Evolutionary conservation across 1,140 invertebrate species (phyloP).

Genomic region (Laupala kohalensis): DNA sequence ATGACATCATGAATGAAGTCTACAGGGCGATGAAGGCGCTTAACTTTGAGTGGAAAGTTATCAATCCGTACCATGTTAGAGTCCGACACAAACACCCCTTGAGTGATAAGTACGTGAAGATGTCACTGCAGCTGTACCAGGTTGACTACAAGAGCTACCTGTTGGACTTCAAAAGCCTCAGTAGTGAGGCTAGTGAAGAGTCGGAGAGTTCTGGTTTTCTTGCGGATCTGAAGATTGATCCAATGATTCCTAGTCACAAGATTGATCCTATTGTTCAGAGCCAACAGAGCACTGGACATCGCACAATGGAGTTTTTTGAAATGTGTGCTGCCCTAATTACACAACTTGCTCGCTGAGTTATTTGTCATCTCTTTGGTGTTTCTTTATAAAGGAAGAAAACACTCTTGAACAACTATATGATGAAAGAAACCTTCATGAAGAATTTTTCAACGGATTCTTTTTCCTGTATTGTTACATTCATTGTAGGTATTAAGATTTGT

Average conservation of each 20-base stretch:
- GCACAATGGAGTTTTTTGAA: conserved; percentile 99
- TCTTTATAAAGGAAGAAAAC: no score
- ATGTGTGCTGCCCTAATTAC: conserved; percentile 98
- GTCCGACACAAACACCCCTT: conserved; percentile 79
- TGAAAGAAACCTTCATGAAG: no score
- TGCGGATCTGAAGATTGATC: not conserved
- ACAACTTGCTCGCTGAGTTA: conserved; percentile 85
- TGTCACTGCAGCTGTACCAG: conserved; percentile 97
- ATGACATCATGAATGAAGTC: conserved; percentile 99
- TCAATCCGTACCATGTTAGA: conserved; percentile 87
- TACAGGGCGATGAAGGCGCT: conserved; percentile 97
- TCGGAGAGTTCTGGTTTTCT: conserved; percentile 19
- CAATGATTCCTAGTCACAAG: not conserved
- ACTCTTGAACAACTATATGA: no score
- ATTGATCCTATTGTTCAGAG: conserved; percentile 25
- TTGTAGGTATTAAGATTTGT: no score
- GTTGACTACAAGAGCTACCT: conserved; percentile 96
- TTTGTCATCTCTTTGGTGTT: no score
- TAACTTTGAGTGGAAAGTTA: conserved; percentile 97
- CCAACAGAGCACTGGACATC: conserved; percentile 49
- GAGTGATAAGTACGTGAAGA: conserved; percentile 76
- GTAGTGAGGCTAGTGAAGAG: conserved; percentile 54
- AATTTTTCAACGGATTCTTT: no score
- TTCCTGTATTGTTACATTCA: no score
- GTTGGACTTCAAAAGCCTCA: conserved; percentile 93